Conservation (phyloP, 2,113 vertebrate genomes). For the Catharus bicknelli region DNA sequence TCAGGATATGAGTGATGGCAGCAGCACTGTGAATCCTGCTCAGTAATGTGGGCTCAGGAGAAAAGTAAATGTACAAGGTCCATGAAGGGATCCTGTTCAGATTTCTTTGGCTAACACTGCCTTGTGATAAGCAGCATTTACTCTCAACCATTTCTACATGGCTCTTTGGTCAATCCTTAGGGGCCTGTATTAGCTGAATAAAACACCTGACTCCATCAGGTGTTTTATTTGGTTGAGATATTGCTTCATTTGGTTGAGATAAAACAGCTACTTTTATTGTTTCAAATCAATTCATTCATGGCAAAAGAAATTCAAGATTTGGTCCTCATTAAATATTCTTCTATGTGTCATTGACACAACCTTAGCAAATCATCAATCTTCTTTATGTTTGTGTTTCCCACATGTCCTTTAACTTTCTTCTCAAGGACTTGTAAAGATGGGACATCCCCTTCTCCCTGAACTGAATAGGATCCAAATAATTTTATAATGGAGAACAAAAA, state of each 20-base stretch:
- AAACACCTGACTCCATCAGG: fast-evolving
- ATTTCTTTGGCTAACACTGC: background rate
- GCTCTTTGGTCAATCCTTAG: background rate
- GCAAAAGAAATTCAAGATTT: background rate
- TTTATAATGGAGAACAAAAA: background rate
- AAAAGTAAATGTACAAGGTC: background rate
- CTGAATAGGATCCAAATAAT: background rate
- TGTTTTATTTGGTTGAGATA: background rate
- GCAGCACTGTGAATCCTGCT: background rate
- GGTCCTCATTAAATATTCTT: background rate
- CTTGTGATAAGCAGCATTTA: background rate
- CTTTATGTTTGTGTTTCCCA: background rate
- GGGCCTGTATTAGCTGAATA: background rate
- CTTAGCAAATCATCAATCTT: background rate
- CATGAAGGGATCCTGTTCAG: background rate
- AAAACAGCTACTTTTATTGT: background rate
- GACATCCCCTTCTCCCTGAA: background rate
- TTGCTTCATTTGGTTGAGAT: background rate
- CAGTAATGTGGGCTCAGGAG: background rate
- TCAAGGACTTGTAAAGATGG: background rate
- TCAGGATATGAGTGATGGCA: background rate
- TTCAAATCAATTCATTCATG: background rate
- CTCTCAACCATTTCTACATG: background rate
- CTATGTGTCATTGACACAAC: background rate
- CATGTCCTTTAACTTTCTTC: background rate